Conservation (phyloP, 2,888 invertebrate genomes). For the Chironomus tentans region DNA sequence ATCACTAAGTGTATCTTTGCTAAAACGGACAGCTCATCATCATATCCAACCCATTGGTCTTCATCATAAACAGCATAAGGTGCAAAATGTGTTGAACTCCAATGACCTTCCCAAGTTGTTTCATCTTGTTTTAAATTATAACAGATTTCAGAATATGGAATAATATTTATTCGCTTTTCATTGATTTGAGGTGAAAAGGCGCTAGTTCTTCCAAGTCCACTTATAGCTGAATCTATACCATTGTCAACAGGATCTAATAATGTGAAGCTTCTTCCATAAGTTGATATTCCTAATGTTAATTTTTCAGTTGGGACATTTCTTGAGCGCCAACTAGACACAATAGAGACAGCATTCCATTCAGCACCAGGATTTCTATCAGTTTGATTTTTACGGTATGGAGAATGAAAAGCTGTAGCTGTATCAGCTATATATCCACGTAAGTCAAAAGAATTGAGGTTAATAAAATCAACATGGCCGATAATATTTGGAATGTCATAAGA, state of each 20-base stretch:
- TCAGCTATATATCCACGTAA: background rate
- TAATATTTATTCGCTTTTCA: constrained; percentile 48
- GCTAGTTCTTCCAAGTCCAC: constrained; percentile 41
- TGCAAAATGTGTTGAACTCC: constrained; percentile 54
- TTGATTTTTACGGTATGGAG: background rate
- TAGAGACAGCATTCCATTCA: constrained; percentile 5
- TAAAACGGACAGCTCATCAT: constrained; percentile 53
- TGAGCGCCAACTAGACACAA: constrained; percentile 45
- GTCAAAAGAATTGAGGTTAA: background rate
- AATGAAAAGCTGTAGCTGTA: background rate
- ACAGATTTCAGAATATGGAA: constrained; percentile 60
- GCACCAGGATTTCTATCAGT: background rate
- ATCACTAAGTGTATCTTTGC: constrained; percentile 55
- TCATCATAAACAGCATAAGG: constrained; percentile 55
- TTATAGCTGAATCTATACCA: constrained; percentile 46
- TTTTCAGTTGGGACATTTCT: constrained; percentile 49
- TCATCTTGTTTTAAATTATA: constrained; percentile 47
- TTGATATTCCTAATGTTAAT: constrained; percentile 52
- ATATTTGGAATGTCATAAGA: background rate
- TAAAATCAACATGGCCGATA: background rate
- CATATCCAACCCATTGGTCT: constrained; percentile 67
- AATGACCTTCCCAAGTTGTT: constrained; percentile 44
- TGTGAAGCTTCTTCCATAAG: constrained; percentile 55
- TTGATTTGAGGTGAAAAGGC: too few relatives aligned
- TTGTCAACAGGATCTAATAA: constrained; percentile 40